phyloP scores from a whole-genome alignment of 2,888 invertebrate genomes.

The Lasioglossum oenotherae region DNA sequence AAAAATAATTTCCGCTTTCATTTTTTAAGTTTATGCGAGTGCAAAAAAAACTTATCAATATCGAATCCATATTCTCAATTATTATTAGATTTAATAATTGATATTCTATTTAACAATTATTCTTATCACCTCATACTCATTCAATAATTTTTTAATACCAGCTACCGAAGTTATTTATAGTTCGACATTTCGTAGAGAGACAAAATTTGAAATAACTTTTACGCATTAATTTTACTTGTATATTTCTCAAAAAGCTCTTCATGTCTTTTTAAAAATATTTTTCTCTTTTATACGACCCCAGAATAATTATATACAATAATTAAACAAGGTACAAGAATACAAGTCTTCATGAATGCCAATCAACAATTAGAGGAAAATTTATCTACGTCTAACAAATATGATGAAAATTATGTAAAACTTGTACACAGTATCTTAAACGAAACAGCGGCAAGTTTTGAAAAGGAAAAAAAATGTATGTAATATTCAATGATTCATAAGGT shows the following conservation, averaged over 20 bases:
- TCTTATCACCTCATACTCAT: neutral
- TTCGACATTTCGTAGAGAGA: neutral
- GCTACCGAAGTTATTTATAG: neutral
- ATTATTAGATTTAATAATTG: neutral
- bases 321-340: neutral
- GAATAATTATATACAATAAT: neutral
- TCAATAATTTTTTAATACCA: neutral
- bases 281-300: neutral
- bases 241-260: neutral
- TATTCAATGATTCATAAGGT: neutral
- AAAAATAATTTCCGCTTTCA: neutral
- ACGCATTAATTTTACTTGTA: neutral
- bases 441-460: constrained; percentile 71
- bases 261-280: neutral
- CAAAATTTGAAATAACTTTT: neutral
- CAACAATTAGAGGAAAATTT: constrained; percentile 10
- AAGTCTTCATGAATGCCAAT: constrained; percentile 40
- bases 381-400: constrained; percentile 33
- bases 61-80: neutral
- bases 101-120: neutral
- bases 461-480: constrained; percentile 76
- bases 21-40: neutral
- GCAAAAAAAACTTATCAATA: neutral
- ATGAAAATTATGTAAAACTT: constrained; percentile 59
- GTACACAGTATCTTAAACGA: constrained; percentile 70